Conservation (phyloP, 1,140 invertebrate genomes). For the Muscidifurax raptorellus region DNA sequence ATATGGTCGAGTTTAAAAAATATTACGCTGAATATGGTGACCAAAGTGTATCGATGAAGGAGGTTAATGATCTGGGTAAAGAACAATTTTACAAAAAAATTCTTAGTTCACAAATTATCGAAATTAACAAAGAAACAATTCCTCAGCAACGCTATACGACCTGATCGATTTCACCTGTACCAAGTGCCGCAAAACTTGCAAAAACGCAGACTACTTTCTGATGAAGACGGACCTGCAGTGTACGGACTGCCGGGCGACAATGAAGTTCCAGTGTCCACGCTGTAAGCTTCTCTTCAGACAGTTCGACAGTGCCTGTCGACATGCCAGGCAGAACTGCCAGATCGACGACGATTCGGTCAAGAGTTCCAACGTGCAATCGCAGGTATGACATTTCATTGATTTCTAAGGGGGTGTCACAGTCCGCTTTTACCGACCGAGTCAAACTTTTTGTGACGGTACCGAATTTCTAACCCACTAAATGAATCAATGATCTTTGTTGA, state of each 20-base stretch:
- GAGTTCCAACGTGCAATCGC: neutral
- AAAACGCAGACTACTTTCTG: slow-evolving; percentile 20
- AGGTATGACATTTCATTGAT: neutral
- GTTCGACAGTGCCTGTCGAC: slow-evolving; percentile 30
- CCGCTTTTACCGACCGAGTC: too few relatives aligned
- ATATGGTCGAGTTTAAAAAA: neutral
- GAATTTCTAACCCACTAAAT: too few relatives aligned
- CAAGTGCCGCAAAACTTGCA: slow-evolving; percentile 14
- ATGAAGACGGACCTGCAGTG: slow-evolving; percentile 7
- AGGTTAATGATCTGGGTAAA: slow-evolving; percentile 17
- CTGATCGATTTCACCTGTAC: slow-evolving; percentile 40
- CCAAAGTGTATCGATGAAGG: neutral
- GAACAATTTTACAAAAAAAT: neutral
- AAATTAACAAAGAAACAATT: neutral
- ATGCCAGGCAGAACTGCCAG: slow-evolving; percentile 29
- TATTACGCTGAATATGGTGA: neutral
- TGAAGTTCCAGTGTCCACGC: slow-evolving; percentile 42
- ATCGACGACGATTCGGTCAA: neutral
- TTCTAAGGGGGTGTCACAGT: neutral
- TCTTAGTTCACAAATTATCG: neutral
- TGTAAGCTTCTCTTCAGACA: slow-evolving; percentile 42
- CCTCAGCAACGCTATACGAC: neutral
- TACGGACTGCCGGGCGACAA: neutral
- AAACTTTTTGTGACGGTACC: too few relatives aligned
- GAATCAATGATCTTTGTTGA: too few relatives aligned